Conservation (phyloP, 1,140 invertebrate species). For the Calephelis virginiensis region DNA sequence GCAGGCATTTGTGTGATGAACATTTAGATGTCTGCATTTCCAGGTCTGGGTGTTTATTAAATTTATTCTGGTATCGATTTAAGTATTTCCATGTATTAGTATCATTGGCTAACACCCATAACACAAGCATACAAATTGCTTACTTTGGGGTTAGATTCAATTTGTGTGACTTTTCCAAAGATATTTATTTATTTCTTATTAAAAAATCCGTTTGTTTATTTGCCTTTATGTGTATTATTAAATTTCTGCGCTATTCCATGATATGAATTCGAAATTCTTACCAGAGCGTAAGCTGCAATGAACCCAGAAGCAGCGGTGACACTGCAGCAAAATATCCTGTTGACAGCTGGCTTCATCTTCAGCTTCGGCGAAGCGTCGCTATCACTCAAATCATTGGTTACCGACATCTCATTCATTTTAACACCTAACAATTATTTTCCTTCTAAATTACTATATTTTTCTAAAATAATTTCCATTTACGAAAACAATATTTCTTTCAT, state of each 20-base stretch:
- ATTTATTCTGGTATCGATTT: too few species aligned
- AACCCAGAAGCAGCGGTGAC: constrained; percentile 75
- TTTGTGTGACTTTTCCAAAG: too few species aligned
- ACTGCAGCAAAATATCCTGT: constrained; percentile 75
- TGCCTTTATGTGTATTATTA: not conserved
- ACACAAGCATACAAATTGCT: too few species aligned
- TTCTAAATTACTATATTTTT: not conserved
- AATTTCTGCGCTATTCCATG: not conserved
- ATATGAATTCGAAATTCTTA: constrained; percentile 37
- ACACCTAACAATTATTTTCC: not conserved
- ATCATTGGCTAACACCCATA: too few species aligned
- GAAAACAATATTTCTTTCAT: too few species aligned
- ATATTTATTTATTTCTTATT: too few species aligned
- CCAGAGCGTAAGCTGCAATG: constrained; percentile 75
- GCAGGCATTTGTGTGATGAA: too few species aligned
- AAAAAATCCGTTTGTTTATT: too few species aligned
- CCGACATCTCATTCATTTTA: constrained; percentile 50
- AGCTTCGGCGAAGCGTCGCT: constrained; percentile 50
- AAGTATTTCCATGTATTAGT: too few species aligned
- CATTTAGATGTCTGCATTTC: too few species aligned
- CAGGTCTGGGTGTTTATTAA: too few species aligned
- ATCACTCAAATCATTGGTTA: constrained; percentile 61
- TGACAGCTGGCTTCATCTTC: constrained; percentile 72
- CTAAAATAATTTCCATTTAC: not conserved
- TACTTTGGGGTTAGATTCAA: too few species aligned